phyloP scores from a whole-genome alignment of 2,888 invertebrate species.

The Hypena proboscidalis region DNA sequence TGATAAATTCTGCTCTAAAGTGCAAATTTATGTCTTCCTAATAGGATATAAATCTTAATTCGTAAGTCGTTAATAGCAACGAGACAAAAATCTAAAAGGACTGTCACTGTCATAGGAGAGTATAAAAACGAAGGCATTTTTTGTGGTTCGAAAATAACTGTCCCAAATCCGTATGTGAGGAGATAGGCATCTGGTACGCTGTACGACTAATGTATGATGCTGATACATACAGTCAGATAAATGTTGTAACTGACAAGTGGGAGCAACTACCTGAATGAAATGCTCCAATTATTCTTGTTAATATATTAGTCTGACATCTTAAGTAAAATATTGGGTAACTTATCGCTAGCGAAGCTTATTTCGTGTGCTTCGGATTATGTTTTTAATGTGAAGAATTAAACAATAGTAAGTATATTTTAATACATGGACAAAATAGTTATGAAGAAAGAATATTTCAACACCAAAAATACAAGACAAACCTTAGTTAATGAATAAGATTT shows the following conservation, averaged over 20 bases:
- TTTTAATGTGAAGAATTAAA: no score
- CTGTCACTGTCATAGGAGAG: conserved; percentile 6
- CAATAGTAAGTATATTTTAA: no score
- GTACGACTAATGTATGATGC: conserved; percentile 60
- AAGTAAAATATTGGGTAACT: conserved; percentile 34
- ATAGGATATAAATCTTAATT: not conserved
- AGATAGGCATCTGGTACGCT: conserved; percentile 66
- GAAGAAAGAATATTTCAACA: no score
- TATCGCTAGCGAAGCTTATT: no score
- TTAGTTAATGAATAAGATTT: no score
- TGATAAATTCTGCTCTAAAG: not conserved
- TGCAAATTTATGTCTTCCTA: not conserved
- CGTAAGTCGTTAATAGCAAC: not conserved
- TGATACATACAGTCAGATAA: conserved; percentile 63
- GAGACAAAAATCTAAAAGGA: conserved; percentile 2
- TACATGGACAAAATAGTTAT: no score
- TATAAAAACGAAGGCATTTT: conserved; percentile 18
- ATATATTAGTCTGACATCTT: conserved; percentile 40
- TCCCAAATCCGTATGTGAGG: conserved; percentile 52
- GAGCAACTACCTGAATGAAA: conserved; percentile 55
- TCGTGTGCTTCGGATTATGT: no score
- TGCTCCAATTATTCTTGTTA: conserved; percentile 50
- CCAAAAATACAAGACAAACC: no score
- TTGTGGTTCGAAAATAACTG: conserved; percentile 44
- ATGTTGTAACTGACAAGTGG: conserved; percentile 64